Base-by-base conservation (phyloP, 2,113 vertebrate species). In the Eidolon helvum region DNA sequence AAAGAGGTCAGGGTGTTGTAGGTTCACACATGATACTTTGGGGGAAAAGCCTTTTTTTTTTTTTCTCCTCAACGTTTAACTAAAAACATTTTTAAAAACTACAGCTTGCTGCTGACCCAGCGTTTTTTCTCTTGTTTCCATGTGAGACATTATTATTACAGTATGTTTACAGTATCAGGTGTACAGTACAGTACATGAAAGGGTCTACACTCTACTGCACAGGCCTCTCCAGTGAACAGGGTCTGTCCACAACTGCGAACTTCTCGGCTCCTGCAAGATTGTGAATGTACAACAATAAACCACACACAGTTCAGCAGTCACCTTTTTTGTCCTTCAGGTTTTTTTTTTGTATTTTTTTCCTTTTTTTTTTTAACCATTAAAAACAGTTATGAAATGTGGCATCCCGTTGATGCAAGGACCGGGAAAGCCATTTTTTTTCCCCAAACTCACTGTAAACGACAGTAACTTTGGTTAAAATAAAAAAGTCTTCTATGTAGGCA, bases 381-480 rank as follows among this genome's bases (percentile, higher is more conserved):
- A 99, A 99, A 98, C 98, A 98, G 98, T 98, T 99, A 98, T 98
- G 98, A 99, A 99, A 99, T 96, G 98, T 97, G 98, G 98, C 98
- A 79, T 97, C 98, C 99, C 98, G 97, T 98, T 97, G 98, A 98
- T 98, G 99, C 98, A 99, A 99, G 98, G 98, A 99, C 98, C 98
- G 98, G 99, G 99, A 99, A 99, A 99, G 98, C 98, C 98, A 98
- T 98, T 96, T 97, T 98, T 98, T 99, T 99, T 99, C 99, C 99
- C 99, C 99, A 99, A 99, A 99, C 99, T 99, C 99, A 99, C 99
- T 99, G 99, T 99, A 99, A 99, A 99, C 99, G 98, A 99, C 99
- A 99, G 99, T 99, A 99, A 99, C 99, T 99, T 99, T 99, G 99
- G 99, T 99, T 99, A 99, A 99, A 99, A 99, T 99, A 99, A 99